phyloP scores from a whole-genome alignment of 2,113 vertebrate species.

The Eupsittula cactorum region DNA sequence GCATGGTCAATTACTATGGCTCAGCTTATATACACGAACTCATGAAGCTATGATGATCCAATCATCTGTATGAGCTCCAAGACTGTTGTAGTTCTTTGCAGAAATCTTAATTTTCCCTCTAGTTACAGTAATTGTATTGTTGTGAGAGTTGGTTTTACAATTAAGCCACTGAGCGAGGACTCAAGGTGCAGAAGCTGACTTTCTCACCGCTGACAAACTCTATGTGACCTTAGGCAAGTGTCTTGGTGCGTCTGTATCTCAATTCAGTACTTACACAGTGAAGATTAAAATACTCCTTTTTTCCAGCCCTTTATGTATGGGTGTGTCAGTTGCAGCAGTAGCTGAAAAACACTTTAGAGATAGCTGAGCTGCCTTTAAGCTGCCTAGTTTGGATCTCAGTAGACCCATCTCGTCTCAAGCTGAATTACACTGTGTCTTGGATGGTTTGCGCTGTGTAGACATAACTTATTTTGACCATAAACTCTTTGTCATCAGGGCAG shows the following conservation, averaged over 20 bases:
- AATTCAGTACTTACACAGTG: not conserved
- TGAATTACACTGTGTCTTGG: not conserved
- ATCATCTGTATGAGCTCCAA: not conserved
- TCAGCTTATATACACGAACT: not conserved
- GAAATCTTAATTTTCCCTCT: conserved; percentile 2
- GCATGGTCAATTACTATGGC: not conserved
- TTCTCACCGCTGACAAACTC: not conserved
- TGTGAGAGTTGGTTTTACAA: not conserved
- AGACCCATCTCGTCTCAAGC: not conserved
- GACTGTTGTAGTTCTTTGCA: not conserved
- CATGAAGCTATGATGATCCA: not conserved
- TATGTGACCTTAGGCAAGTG: not conserved
- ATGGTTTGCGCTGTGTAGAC: not conserved
- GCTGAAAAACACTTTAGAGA: not conserved
- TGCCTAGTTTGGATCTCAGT: not conserved
- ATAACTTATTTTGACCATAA: not conserved
- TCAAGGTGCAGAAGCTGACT: not conserved
- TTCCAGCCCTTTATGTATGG: not conserved
- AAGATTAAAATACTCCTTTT: not conserved
- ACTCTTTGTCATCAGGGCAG: not conserved
- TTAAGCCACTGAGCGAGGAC: not conserved
- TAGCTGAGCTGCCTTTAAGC: not conserved
- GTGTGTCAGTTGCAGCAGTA: not conserved
- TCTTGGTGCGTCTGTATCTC: not conserved
- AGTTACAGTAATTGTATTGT: not conserved